phyloP scores from a whole-genome alignment of 2,888 invertebrate genomes.

The Drosophila borealis region DNA sequence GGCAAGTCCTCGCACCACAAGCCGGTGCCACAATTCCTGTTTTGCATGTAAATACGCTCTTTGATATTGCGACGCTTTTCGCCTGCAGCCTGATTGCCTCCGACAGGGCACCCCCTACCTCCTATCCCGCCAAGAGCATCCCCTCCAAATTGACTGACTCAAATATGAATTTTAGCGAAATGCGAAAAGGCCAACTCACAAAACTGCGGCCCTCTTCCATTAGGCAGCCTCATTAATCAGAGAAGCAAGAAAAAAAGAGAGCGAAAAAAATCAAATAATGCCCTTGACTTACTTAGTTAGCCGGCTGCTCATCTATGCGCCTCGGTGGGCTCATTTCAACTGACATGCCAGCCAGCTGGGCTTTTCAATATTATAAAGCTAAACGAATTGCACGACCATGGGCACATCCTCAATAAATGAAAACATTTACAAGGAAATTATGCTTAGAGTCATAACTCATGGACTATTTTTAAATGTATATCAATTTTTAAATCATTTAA shows the following conservation, averaged over 20 bases:
- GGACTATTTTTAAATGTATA: too few relatives aligned
- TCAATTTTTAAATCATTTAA: neutral
- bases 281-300: conserved; percentile 61
- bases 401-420: conserved; percentile 1
- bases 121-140: neutral
- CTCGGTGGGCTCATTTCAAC: conserved; percentile 35
- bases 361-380: neutral
- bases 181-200: conserved; percentile 43
- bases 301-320: conserved; percentile 35
- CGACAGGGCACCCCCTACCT: conserved; percentile 49
- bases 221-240: conserved; percentile 68
- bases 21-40: conserved; percentile 47
- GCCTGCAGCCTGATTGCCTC: conserved; percentile 78
- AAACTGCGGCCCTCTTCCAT: conserved; percentile 53
- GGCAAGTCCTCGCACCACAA: conserved; percentile 56
- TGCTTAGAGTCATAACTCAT: too few relatives aligned
- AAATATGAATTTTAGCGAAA: conserved; percentile 67
- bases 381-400: neutral
- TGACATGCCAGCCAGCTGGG: conserved; percentile 24
- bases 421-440: neutral
- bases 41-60: conserved; percentile 81
- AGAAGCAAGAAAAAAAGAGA: neutral
- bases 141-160: conserved; percentile 47
- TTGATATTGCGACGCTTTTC: conserved; percentile 73
- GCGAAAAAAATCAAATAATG: conserved; percentile 30